Conservation (phyloP, 2,888 invertebrate genomes). For the Caenorhabditis wallacei region DNA sequence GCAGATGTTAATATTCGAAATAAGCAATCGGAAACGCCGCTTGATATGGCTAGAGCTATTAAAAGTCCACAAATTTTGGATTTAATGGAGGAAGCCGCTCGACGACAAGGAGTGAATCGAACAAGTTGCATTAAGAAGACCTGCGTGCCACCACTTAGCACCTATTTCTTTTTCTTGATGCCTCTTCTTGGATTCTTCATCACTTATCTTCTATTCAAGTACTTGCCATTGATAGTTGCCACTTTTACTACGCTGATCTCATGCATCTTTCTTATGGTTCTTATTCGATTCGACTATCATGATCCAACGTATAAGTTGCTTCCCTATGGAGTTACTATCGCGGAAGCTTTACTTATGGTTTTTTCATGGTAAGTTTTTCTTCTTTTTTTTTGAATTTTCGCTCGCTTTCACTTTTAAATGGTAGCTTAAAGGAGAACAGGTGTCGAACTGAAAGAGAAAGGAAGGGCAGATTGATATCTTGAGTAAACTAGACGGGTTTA, state of each 20-base stretch:
- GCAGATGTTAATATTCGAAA: slow-evolving; percentile 70
- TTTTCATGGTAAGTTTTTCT: slow-evolving; percentile 63
- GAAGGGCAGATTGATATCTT: slow-evolving; percentile 55
- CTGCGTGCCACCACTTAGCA: slow-evolving; percentile 56
- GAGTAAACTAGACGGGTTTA: slow-evolving; percentile 43
- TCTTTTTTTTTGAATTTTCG: background rate
- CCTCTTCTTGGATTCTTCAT: slow-evolving; percentile 53
- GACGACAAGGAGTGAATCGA: slow-evolving; percentile 48
- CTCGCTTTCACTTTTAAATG: slow-evolving; percentile 6
- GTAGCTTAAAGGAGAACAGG: slow-evolving; percentile 17
- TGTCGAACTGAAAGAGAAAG: background rate
- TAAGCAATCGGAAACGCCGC: slow-evolving; percentile 73
- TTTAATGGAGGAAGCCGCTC: slow-evolving; percentile 58
- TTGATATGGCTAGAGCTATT: slow-evolving; percentile 71
- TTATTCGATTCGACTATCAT: slow-evolving; percentile 65
- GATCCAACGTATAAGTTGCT: slow-evolving; percentile 56
- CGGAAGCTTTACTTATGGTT: slow-evolving; percentile 62
- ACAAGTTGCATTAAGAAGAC: slow-evolving; percentile 27
- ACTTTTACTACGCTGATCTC: slow-evolving; percentile 43
- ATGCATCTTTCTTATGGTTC: slow-evolving; percentile 50
- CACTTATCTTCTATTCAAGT: slow-evolving; percentile 53
- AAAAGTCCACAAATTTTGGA: slow-evolving; percentile 68
- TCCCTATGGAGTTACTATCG: slow-evolving; percentile 70
- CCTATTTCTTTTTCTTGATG: slow-evolving; percentile 62
- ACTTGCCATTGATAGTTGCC: slow-evolving; percentile 54